Evolutionary conservation across 2,888 invertebrate species (phyloP).

Genomic region (Chrysina gloriosa): DNA sequence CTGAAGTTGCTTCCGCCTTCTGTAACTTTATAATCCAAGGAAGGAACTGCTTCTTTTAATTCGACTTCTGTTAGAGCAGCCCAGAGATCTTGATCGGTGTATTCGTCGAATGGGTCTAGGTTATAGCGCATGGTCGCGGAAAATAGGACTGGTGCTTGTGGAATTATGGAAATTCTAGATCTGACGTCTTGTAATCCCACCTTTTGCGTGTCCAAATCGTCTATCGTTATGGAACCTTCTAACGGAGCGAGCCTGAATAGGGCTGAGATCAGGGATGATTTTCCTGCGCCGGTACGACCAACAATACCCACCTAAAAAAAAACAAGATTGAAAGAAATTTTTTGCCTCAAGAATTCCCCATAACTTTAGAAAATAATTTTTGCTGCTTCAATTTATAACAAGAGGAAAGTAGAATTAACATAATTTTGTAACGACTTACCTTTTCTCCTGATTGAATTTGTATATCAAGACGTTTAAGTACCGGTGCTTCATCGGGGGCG

Average conservation of each 20-base stretch:
- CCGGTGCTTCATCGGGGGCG: constrained; percentile 71
- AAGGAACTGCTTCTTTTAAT: constrained; percentile 74
- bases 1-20: constrained; percentile 89
- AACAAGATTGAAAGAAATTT: no score
- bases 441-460: constrained; percentile 74
- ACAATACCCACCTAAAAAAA: constrained; percentile 82
- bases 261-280: constrained; percentile 83
- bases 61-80: constrained; percentile 80
- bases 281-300: constrained; percentile 89
- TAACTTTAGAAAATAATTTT: no score
- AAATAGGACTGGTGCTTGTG: constrained; percentile 66
- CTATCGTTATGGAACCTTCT: constrained; percentile 81
- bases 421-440: constrained; percentile 61
- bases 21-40: constrained; percentile 74
- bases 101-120: constrained; percentile 83
- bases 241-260: constrained; percentile 84
- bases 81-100: constrained; percentile 80
- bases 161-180: constrained; percentile 82
- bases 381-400: no score
- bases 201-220: constrained; percentile 75
- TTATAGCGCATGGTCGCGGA: constrained; percentile 84
- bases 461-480: constrained; percentile 76
- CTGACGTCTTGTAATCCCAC: constrained; percentile 84
- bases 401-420: background rate
- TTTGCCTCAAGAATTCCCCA: no score